Evolutionary conservation across 2,888 invertebrate genomes (phyloP).

Genomic region (Prenolepis imparis): DNA sequence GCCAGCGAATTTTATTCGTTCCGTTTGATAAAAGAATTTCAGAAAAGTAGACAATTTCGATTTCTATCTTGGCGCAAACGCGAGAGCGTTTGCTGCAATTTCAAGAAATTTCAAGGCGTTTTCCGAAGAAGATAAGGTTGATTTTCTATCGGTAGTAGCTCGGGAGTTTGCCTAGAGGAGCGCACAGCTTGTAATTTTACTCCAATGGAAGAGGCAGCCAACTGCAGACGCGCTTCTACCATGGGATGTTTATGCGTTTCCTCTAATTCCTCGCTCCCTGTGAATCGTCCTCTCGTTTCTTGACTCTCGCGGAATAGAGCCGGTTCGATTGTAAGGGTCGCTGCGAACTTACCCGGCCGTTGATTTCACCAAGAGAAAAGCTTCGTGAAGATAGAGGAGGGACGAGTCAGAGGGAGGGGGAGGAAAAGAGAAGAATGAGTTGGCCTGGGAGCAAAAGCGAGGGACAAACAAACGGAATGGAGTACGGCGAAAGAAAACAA

Average conservation of each 20-base stretch:
- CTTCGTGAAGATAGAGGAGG: constrained; percentile 21
- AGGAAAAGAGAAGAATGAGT: not conserved
- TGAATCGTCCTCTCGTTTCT: constrained; percentile 15
- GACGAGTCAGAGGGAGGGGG: not conserved
- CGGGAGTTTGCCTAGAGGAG: not conserved
- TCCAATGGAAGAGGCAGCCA: constrained; percentile 42
- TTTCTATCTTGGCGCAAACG: constrained; percentile 6
- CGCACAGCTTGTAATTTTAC: constrained; percentile 51
- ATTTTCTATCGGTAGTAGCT: constrained; percentile 47
- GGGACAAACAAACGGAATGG: constrained; percentile 64
- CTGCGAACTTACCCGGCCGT: constrained; percentile 32
- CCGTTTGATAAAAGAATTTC: constrained; percentile 18
- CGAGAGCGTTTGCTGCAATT: constrained; percentile 14
- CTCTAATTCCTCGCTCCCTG: constrained; percentile 66
- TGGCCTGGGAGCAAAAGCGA: constrained; percentile 3
- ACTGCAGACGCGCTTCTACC: constrained; percentile 20
- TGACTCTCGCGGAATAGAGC: constrained; percentile 3
- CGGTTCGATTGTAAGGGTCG: constrained; percentile 51
- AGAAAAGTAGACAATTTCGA: constrained; percentile 29
- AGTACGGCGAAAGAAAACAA: constrained; percentile 70
- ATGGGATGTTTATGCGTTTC: constrained; percentile 54
- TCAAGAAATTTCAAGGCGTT: constrained; percentile 29
- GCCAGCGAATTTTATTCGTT: constrained; percentile 36
- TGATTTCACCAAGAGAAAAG: constrained; percentile 49
- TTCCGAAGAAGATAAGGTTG: constrained; percentile 31